Evolutionary conservation across 2,888 invertebrate species (phyloP).

Genomic region (Alsophila aescularia): DNA sequence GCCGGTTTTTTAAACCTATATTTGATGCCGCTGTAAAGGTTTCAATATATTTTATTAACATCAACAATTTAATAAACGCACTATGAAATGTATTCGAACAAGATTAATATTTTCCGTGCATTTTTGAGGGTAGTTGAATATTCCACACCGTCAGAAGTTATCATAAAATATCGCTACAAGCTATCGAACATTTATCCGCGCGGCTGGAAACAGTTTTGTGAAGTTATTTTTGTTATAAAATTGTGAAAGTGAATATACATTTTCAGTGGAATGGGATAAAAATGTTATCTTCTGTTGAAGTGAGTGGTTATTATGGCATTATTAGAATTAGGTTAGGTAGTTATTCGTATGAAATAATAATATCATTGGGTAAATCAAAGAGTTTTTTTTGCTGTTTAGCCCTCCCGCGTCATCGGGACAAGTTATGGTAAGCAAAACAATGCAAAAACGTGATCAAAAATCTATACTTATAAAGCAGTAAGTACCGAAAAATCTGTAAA

Average conservation of each 20-base stretch:
- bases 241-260: conserved; percentile 7
- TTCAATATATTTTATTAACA: too few relatives aligned
- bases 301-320: conserved; percentile 19
- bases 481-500: too few relatives aligned
- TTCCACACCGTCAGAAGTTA: neutral
- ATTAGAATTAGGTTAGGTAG: neutral
- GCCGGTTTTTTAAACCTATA: too few relatives aligned
- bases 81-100: neutral
- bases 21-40: too few relatives aligned
- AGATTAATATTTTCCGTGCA: neutral
- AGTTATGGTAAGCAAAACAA: too few relatives aligned
- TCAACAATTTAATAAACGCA: too few relatives aligned
- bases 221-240: neutral
- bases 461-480: too few relatives aligned
- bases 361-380: too few relatives aligned
- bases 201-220: neutral
- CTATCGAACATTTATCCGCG: neutral
- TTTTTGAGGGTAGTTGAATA: conserved; percentile 6
- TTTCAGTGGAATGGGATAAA: conserved; percentile 20
- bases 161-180: neutral
- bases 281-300: conserved; percentile 33
- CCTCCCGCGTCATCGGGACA: too few relatives aligned
- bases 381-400: too few relatives aligned
- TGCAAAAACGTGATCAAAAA: too few relatives aligned
- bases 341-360: too few relatives aligned